Evolutionary conservation across 2,888 invertebrate species (phyloP), one percentile per base, ranked within the genome.

Genomic region (Lumbricus terrestris): DNA sequence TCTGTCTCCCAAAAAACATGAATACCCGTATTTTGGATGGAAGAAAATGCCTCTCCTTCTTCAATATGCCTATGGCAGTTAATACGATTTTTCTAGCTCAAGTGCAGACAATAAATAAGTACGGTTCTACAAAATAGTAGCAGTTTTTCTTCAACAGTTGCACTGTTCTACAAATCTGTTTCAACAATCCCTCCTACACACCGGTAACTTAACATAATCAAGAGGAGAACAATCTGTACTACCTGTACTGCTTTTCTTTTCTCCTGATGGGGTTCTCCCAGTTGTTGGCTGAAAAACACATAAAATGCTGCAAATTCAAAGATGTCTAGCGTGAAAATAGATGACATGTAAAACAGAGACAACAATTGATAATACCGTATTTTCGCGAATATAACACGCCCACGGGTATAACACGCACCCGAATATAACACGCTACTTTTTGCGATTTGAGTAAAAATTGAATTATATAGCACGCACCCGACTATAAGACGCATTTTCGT

Each of bases 231-330:
- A 8, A n/a, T n/a, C n/a, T n/a, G n/a, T n/a, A n/a, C 37, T 37
- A 85, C 85, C 85, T 85, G 85, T 35, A 85, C 85, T 85, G 85
- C 37, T 11, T 35, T 85, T 23, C 23, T 85, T 85, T 85, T 85
- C 16, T 20, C 34, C 35, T 85, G 35, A 85, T 35, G 6, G 35
- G 42, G 47, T 47, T 85, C 85, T 35, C 37, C 37, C 85, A 85
- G 37, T 18, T 85, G 34, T 23, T 4, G 0, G 37, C 85, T 85
- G 85, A 85, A 85, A 85, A 85, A 23, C 3, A 85, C 83, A 83
- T 33, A 35, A 85, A 85, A 85, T 35, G 13, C 23, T 35, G 85
- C 85, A 11, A 35, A 85, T 34, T 35, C 33, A 85, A 85, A 35
- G 3, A 34, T 3, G 16, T 34, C 34, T 83, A 83, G 16, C 29